Percentiles rank a stretch among this genome's conserved stretches.
phyloP scores from a whole-genome alignment of 2,113 vertebrate species.

The Notothenia rossii region DNA sequence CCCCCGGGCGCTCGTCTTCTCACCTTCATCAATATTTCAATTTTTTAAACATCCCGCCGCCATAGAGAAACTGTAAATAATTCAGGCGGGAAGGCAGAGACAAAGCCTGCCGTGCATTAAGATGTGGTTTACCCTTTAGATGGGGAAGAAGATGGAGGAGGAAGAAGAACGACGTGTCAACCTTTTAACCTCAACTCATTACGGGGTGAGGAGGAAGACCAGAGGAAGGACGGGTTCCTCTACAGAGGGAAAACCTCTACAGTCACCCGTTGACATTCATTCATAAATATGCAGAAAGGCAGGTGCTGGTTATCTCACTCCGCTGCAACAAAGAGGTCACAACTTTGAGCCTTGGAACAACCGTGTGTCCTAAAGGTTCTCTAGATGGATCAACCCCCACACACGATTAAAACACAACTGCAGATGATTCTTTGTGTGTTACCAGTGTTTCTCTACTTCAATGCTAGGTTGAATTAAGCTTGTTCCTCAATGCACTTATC shows the following conservation, averaged over 20 bases:
- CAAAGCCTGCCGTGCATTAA: constrained; percentile 76
- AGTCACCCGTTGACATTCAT: constrained; percentile 2
- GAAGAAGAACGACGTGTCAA: constrained; percentile 32
- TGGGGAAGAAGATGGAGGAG: constrained; percentile 16
- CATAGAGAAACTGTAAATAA: constrained; percentile 81
- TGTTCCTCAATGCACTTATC: background rate
- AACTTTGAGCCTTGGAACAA: background rate
- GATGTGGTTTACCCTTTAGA: constrained; percentile 59
- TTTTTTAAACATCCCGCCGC: constrained; percentile 84
- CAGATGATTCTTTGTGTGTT: background rate
- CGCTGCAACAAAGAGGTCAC: background rate
- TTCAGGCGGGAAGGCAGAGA: constrained; percentile 74
- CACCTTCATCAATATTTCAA: constrained; percentile 88
- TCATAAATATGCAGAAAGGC: background rate
- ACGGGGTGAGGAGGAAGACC: constrained; percentile 30
- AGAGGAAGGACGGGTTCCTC: constrained; percentile 16
- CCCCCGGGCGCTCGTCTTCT: constrained; percentile 75
- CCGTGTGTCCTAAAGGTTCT: background rate
- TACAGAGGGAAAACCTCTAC: background rate
- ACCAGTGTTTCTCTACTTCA: constrained; percentile 14
- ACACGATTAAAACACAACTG: background rate
- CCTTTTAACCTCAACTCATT: constrained; percentile 67
- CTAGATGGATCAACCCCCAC: background rate
- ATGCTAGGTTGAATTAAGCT: background rate
- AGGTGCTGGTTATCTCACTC: background rate